Evolutionary conservation across 1,140 invertebrate species (phyloP).

Genomic region (Aleiodes sp.): DNA sequence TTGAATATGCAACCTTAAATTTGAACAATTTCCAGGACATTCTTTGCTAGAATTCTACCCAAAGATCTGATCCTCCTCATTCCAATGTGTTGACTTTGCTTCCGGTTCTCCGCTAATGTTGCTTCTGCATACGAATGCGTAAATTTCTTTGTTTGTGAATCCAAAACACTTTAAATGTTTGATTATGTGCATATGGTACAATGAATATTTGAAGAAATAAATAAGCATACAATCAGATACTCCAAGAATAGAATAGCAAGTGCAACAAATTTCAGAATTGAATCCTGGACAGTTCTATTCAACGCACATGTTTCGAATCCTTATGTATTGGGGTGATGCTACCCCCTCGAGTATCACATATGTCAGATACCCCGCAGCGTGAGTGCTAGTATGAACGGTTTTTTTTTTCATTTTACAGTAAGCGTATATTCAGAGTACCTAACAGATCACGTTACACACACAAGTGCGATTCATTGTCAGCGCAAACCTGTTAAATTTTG

Average conservation of each 20-base stretch:
- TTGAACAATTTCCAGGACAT: too few relatives aligned
- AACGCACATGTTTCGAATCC: constrained; percentile 54
- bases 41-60: too few relatives aligned
- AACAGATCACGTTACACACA: constrained; percentile 47
- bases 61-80: too few relatives aligned
- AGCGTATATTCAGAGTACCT: constrained; percentile 18
- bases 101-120: too few relatives aligned
- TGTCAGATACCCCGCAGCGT: constrained; percentile 49
- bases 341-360: constrained; percentile 56
- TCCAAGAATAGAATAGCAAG: constrained; percentile 31
- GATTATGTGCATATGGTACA: too few relatives aligned
- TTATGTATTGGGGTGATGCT: constrained; percentile 46
- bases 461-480: constrained; percentile 49
- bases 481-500: constrained; percentile 45
- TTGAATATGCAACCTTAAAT: too few relatives aligned
- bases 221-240: neutral
- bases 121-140: too few relatives aligned
- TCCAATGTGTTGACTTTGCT: too few relatives aligned
- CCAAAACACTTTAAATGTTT: too few relatives aligned
- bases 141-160: too few relatives aligned
- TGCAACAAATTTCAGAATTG: constrained; percentile 54
- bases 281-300: constrained; percentile 52
- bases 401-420: constrained; percentile 1
- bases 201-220: neutral
- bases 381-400: constrained; percentile 38